Conservation (phyloP, 1,140 invertebrate species). For the Homalodisca vitripennis region DNA sequence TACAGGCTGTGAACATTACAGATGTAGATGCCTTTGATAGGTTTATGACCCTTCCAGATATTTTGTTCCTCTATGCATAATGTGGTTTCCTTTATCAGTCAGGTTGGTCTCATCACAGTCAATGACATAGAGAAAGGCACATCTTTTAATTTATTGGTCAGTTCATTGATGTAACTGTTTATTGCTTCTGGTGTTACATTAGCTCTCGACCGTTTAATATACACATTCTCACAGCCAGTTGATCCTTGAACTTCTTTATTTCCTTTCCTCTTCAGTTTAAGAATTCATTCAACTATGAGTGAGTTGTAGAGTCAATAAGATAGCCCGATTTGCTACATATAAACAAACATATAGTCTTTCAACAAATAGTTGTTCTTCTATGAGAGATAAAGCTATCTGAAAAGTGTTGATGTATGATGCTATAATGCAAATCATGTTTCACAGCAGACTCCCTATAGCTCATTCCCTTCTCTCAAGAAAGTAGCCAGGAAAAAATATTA, state of each 20-base stretch:
- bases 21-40: constrained; percentile 44
- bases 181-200: constrained; percentile 31
- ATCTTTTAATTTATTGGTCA: constrained; percentile 33
- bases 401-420: constrained; percentile 18
- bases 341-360: too few relatives aligned
- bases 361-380: too few relatives aligned
- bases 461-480: too few relatives aligned
- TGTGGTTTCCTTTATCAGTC: constrained; percentile 39
- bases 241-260: constrained; percentile 26
- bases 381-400: constrained; percentile 31
- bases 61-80: constrained; percentile 43
- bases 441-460: constrained; percentile 25
- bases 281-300: constrained; percentile 28
- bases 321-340: constrained; percentile 29
- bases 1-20: constrained; percentile 46
- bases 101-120: constrained; percentile 49
- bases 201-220: constrained; percentile 35
- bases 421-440: constrained; percentile 29
- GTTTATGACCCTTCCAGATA: constrained; percentile 45
- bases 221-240: constrained; percentile 27
- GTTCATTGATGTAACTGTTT: constrained; percentile 33
- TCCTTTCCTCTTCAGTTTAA: constrained; percentile 29
- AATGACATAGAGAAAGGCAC: constrained; percentile 36
- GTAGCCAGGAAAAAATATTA: too few relatives aligned
- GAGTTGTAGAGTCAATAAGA: constrained; percentile 26